phyloP scores from a whole-genome alignment of 1,140 invertebrate genomes.

The Limonius californicus region DNA sequence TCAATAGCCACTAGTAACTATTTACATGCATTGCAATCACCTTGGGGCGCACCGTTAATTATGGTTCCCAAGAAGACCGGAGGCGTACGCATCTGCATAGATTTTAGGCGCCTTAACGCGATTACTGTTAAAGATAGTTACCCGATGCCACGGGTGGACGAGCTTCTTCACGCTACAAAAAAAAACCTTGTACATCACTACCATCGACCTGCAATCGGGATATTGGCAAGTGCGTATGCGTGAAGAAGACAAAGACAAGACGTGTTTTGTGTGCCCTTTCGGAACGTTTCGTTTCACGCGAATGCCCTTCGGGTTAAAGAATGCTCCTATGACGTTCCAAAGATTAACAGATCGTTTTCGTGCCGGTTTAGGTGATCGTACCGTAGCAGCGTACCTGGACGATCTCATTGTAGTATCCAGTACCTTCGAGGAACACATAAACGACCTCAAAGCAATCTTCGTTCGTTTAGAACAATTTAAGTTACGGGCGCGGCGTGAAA shows the following conservation, averaged over 20 bases:
- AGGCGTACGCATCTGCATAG: neutral
- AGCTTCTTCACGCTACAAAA: constrained; percentile 6
- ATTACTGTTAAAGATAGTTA: constrained; percentile 11
- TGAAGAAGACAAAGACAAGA: neutral
- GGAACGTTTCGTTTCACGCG: constrained; percentile 41
- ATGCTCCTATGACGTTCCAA: constrained; percentile 45
- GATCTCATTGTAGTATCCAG: constrained; percentile 22
- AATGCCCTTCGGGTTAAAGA: constrained; percentile 48
- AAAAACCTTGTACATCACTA: neutral
- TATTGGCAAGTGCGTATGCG: constrained; percentile 8
- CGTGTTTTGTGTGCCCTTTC: neutral
- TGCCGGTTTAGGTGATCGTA: constrained; percentile 16
- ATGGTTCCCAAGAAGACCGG: constrained; percentile 14
- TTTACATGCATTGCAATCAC: too few relatives aligned
- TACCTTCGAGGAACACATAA: constrained; percentile 32
- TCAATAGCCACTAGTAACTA: too few relatives aligned
- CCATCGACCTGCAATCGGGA: constrained; percentile 11
- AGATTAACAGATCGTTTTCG: constrained; percentile 40
- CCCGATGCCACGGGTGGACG: constrained; percentile 2
- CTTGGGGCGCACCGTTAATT: neutral
- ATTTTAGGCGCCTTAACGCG: neutral
- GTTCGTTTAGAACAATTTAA: constrained; percentile 11
- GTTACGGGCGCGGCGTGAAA: neutral
- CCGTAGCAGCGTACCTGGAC: constrained; percentile 31
- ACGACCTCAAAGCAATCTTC: constrained; percentile 25